Evolutionary conservation across 2,797 vertebrate species (phyloP), one percentile per base, ranked within the genome.

Genomic region (Myotis pilosus): DNA sequence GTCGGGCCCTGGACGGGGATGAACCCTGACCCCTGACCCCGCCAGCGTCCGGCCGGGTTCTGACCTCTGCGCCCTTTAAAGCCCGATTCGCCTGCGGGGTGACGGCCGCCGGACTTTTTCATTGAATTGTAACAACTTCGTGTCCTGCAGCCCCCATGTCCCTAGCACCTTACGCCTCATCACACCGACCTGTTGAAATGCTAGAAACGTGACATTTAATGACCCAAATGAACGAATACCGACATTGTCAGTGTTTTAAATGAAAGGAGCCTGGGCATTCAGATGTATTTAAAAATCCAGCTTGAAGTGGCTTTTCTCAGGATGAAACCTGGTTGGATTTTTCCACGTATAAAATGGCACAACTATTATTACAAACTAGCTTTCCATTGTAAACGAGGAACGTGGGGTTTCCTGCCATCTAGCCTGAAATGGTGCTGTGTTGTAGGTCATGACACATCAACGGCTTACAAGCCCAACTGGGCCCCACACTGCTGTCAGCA

Each of bases 381-480:
- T 76, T 91, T 92, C 92, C 53, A 47, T 80, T 69, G 49, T 87
- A 85, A 89, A 84, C 2, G 2, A 19, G 86, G 49, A 85, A 92
- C 49, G 49, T 69, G 28, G 28, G 3, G 25, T 68, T 80, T 95
- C 38, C 82, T 86, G 53, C 64, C 95, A 19, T 85, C 64, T 38
- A 38, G 53, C 76, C 6, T n/a, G 28, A 11, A 38, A 55, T 8
- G 51, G 28, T 5, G 62, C 44, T 89, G 57, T 88, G 83, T 87
- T 81, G 38, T 89, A 84, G 74, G 44, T 87, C 44, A 88, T 83
- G 41, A 75, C 74, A 72, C 19, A n/a, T 13, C 33, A 10, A 0
- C 25, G 20, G 22, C 82, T 74, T 82, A 22, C 22, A 89, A 75
- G 30, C 6, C 3, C 74, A 57, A 6, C 71, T 78, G 16, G 66